A percentile compares a stretch with the other conserved stretches of the same genome.
Evolutionary conservation across 2,888 invertebrate species (phyloP).

Genomic region (Eulithis prunata): DNA sequence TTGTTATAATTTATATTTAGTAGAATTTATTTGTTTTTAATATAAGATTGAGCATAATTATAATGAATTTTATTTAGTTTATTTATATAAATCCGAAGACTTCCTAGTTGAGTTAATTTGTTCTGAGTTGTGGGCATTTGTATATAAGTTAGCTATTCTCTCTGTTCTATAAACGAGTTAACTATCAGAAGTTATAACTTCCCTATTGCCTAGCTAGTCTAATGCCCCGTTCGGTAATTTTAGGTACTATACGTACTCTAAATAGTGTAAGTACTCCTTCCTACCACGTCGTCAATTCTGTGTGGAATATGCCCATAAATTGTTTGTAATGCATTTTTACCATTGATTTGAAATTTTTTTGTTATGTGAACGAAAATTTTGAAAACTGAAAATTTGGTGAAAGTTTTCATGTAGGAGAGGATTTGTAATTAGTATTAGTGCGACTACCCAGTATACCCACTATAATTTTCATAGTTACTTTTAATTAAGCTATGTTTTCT

Average conservation of each 20-base stretch:
- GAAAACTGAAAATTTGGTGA: background rate
- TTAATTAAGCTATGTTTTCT: no score
- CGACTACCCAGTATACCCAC: no score
- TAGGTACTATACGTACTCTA: slow-evolving; percentile 4
- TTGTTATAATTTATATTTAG: slow-evolving; percentile 42
- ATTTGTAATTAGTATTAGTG: no score
- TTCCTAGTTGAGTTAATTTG: background rate
- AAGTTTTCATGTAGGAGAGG: background rate
- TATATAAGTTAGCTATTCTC: slow-evolving; percentile 5
- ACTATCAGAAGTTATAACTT: slow-evolving; percentile 21
- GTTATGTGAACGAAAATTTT: no score
- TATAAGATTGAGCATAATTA: slow-evolving; percentile 50
- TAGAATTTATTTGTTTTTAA: slow-evolving; percentile 53
- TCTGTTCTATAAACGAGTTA: slow-evolving; percentile 15
- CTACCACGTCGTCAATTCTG: slow-evolving; percentile 7
- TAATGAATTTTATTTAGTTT: slow-evolving; percentile 44
- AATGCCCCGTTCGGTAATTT: slow-evolving; percentile 2
- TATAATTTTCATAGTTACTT: no score
- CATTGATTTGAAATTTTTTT: no score
- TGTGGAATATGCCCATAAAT: slow-evolving; percentile 4
- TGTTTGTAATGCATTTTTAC: slow-evolving; percentile 6
- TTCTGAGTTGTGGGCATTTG: background rate
- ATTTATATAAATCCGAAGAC: background rate
- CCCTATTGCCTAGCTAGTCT: slow-evolving; percentile 21
- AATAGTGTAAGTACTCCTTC: slow-evolving; percentile 6